Conservation (phyloP, 2,797 vertebrate genomes). For the Oryzias sinensis region DNA sequence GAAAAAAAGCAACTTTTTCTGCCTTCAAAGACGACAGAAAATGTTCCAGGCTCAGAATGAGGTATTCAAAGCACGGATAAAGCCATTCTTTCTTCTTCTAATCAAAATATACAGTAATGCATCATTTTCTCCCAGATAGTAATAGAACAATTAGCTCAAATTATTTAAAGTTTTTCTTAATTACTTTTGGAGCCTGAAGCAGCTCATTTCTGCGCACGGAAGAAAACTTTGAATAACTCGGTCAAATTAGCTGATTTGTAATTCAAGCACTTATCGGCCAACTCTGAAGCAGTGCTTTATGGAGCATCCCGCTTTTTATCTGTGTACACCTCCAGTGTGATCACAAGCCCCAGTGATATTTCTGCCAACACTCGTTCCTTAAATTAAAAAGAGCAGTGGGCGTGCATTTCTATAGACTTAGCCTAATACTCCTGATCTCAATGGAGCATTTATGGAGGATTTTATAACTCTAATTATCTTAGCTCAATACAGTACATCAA, state of each 20-base stretch:
- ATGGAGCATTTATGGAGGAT: conserved; percentile 79
- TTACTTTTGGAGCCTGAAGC: conserved; percentile 82
- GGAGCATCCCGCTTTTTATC: conserved; percentile 80
- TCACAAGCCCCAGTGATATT: conserved; percentile 79
- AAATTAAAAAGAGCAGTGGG: conserved; percentile 84
- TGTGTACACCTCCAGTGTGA: conserved; percentile 80
- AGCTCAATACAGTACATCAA: conserved; percentile 81
- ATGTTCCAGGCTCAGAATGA: conserved; percentile 75
- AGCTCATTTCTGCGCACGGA: conserved; percentile 60
- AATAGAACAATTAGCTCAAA: conserved; percentile 80
- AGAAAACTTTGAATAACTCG: conserved; percentile 80
- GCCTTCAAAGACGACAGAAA: conserved; percentile 37
- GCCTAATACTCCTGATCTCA: conserved; percentile 79
- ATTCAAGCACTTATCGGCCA: conserved; percentile 83
- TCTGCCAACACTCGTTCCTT: conserved; percentile 80
- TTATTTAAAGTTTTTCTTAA: conserved; percentile 85
- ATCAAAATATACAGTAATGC: conserved; percentile 82
- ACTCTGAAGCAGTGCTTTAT: conserved; percentile 80
- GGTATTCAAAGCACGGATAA: conserved; percentile 80
- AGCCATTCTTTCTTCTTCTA: conserved; percentile 73
- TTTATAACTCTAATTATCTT: conserved; percentile 85
- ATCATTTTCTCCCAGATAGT: conserved; percentile 78
- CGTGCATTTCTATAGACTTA: conserved; percentile 78
- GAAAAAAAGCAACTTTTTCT: conserved; percentile 9
- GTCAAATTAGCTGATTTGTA: conserved; percentile 80